Evolutionary conservation across 2,113 vertebrate genomes (phyloP).

Genomic region (Lagopus muta): DNA sequence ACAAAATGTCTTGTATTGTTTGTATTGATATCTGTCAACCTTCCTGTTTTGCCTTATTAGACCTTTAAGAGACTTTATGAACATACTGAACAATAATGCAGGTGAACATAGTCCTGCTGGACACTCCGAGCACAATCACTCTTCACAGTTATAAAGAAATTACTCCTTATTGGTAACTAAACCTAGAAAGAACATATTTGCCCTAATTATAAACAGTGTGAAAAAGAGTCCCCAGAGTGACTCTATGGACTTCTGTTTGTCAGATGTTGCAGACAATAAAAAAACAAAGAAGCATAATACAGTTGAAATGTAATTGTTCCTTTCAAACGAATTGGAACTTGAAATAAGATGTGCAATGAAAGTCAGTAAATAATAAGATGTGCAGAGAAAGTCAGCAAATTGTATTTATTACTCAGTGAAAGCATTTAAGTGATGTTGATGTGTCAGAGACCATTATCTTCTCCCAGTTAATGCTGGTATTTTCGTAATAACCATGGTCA

Average conservation of each 20-base stretch:
- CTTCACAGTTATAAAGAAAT: constrained; percentile 11
- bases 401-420: constrained; percentile 21
- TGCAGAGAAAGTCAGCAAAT: neutral
- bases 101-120: neutral
- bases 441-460: neutral
- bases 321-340: constrained; percentile 15
- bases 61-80: constrained; percentile 5
- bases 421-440: neutral
- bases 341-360: neutral
- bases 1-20: neutral
- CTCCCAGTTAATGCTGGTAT: neutral
- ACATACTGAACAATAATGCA: neutral
- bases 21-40: neutral
- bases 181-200: neutral
- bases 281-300: neutral
- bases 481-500: neutral
- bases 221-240: neutral
- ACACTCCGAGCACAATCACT: neutral
- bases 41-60: constrained; percentile 21
- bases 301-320: constrained; percentile 11
- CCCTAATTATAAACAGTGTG: neutral
- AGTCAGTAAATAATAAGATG: neutral
- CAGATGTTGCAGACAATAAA: neutral
- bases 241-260: neutral
- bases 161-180: constrained; percentile 22